A percentile compares a stretch with the other conserved stretches of the same genome.
phyloP scores from a whole-genome alignment of 2,888 invertebrate species.

The Clivina fossor region DNA sequence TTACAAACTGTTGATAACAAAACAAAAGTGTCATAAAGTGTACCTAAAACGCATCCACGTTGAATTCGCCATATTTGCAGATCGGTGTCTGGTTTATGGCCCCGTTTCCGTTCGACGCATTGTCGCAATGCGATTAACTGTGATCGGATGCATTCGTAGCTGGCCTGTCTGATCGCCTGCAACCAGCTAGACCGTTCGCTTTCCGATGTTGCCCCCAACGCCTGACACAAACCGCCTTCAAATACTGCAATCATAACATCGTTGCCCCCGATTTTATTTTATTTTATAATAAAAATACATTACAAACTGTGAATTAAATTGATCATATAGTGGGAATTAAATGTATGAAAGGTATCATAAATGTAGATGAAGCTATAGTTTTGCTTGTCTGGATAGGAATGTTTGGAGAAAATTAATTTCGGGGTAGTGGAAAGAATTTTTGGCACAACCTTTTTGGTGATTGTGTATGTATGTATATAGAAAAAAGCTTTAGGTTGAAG shows the following conservation, averaged over 20 bases:
- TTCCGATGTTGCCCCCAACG: constrained; percentile 77
- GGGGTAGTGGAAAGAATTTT: too few relatives aligned
- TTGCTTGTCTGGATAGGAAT: too few relatives aligned
- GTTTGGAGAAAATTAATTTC: too few relatives aligned
- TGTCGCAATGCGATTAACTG: constrained; percentile 68
- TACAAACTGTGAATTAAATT: constrained; percentile 5
- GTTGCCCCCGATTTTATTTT: not conserved
- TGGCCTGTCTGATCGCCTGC: constrained; percentile 79
- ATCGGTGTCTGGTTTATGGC: constrained; percentile 66
- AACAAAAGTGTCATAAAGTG: constrained; percentile 39
- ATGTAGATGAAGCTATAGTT: too few relatives aligned
- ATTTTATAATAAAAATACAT: constrained; percentile 5
- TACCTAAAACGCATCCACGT: constrained; percentile 70
- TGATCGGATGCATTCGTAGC: constrained; percentile 78
- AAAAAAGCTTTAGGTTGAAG: too few relatives aligned
- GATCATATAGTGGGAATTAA: not conserved
- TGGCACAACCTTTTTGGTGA: too few relatives aligned
- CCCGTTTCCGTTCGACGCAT: constrained; percentile 61
- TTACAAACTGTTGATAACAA: not conserved
- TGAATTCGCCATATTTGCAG: constrained; percentile 70
- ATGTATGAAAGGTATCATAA: too few relatives aligned
- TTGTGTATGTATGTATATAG: too few relatives aligned
- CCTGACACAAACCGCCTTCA: constrained; percentile 79
- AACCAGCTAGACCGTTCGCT: constrained; percentile 85
- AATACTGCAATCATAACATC: constrained; percentile 64